Evolutionary conservation across 1,140 invertebrate species (phyloP), one percentile per base, ranked within the genome.

Genomic region (Formica selysi): DNA sequence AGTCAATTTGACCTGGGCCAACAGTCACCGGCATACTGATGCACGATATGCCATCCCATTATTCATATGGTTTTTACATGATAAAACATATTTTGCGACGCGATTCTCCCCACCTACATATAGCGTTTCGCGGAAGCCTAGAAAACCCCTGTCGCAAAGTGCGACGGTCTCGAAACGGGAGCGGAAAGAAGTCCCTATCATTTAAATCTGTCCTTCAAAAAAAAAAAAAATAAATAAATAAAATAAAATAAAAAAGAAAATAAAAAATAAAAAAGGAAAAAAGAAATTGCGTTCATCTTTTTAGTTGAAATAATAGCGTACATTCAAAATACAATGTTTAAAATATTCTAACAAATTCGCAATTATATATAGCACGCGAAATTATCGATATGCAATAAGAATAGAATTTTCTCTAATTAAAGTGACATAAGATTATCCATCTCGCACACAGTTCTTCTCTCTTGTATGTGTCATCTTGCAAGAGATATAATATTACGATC

Each of bases 1-100:
- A 94, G 94, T 94, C 93, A 94, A 94, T 94, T 94, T 94, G 93
- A 94, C 93, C 93, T 94, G 92, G 93, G 93, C 93, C 93, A 93
- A 93, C 93, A 93, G 92, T 93, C 89, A 92, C 92, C 87, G 86
- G 92, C 91, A 93, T 93, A 93, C 93, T 91, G 92, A 93, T 93
- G 91, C 91, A 92, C 91, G 89, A 92, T 89, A 92, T 92, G 89
- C 87, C 87, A 91, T 92, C 92, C 89, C 85, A 91, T 93, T 93
- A 93, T 93, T 92, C 91, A 92, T 92, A 92, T 87, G 85, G 87
- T 92, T 91, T 92, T 91, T 91, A 90, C 85, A 89, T 85, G 74
- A 71, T 86, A 71, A 85, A 90, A 80, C 86, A 90, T 88, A 90
- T 90, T 90, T 90, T 76, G 88, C 85, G 84, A 71, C 61, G 86